Evolutionary conservation across 1,140 invertebrate species (phyloP).

Genomic region (Brachionus rubens): DNA sequence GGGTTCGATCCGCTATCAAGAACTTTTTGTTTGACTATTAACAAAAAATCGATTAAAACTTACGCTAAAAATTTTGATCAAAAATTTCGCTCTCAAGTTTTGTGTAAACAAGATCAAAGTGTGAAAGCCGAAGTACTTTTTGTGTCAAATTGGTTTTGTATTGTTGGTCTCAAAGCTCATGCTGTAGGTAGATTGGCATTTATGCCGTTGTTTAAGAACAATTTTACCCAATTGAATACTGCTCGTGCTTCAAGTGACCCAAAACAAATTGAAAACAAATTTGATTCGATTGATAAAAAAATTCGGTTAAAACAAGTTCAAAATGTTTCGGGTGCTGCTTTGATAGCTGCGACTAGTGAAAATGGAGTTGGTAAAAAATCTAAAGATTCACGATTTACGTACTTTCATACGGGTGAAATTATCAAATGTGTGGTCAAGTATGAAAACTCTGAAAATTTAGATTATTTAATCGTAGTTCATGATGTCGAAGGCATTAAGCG

Average conservation of each 20-base stretch:
- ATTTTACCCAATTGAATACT: slow-evolving; percentile 44
- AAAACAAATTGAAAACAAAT: neutral
- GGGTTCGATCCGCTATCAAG: slow-evolving; percentile 48
- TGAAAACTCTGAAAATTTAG: neutral
- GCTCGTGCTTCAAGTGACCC: neutral
- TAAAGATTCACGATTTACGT: neutral
- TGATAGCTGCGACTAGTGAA: neutral
- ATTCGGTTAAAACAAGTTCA: neutral
- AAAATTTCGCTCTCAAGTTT: slow-evolving; percentile 47
- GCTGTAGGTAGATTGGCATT: slow-evolving; percentile 51
- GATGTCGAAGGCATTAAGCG: neutral
- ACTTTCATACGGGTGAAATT: neutral
- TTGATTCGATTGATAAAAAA: neutral
- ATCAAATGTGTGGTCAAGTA: neutral
- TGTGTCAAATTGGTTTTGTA: slow-evolving; percentile 51
- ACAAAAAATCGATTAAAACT: slow-evolving; percentile 45
- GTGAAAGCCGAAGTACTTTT: slow-evolving; percentile 50
- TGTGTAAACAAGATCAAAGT: slow-evolving; percentile 47
- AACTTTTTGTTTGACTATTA: slow-evolving; percentile 48
- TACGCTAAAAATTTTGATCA: slow-evolving; percentile 43
- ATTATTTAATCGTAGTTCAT: neutral
- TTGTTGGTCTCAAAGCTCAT: slow-evolving; percentile 51
- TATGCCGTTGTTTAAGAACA: slow-evolving; percentile 48
- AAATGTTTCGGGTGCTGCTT: neutral
- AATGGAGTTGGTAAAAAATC: neutral